These are phyloP conservation scores for Hermetia illucens DNA, from an alignment of 1,140 invertebrate genomes.

Conservation along the genomic window DNA sequence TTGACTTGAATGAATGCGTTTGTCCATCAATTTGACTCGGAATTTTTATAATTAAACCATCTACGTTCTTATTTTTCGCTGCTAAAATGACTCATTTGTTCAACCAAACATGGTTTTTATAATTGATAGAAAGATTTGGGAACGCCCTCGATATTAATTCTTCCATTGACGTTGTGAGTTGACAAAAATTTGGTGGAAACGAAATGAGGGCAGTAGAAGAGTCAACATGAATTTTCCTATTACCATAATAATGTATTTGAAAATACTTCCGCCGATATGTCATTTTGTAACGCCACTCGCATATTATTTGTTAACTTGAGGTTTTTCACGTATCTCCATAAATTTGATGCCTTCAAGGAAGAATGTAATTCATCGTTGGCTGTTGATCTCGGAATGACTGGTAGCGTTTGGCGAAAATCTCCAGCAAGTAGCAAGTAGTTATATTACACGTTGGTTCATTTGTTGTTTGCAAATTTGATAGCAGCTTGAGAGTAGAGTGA, in stretches of 20 bases:
- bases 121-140: constrained; percentile 24
- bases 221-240: constrained; percentile 21
- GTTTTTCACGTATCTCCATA: constrained; percentile 30
- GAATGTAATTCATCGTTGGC: constrained; percentile 27
- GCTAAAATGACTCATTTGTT: constrained; percentile 21
- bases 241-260: constrained; percentile 23
- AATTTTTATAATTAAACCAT: constrained; percentile 20
- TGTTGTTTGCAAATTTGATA: constrained; percentile 4
- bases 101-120: constrained; percentile 22
- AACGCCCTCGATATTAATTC: constrained; percentile 26
- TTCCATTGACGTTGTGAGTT: constrained; percentile 14
- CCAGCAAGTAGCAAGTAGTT: constrained; percentile 20
- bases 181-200: constrained; percentile 17
- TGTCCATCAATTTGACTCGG: constrained; percentile 17
- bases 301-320: constrained; percentile 15
- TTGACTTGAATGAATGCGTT: constrained; percentile 22
- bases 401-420: constrained; percentile 37
- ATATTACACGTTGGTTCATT: neutral
- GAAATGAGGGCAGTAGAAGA: neutral
- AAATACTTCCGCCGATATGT: constrained; percentile 21
- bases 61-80: constrained; percentile 22
- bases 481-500: constrained; percentile 31
- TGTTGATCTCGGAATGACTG: constrained; percentile 30
- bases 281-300: constrained; percentile 7
- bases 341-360: constrained; percentile 14